These are phyloP conservation scores for Chanos chanos DNA, from an alignment of 2,797 vertebrate species.

Conservation along the genomic window DNA sequence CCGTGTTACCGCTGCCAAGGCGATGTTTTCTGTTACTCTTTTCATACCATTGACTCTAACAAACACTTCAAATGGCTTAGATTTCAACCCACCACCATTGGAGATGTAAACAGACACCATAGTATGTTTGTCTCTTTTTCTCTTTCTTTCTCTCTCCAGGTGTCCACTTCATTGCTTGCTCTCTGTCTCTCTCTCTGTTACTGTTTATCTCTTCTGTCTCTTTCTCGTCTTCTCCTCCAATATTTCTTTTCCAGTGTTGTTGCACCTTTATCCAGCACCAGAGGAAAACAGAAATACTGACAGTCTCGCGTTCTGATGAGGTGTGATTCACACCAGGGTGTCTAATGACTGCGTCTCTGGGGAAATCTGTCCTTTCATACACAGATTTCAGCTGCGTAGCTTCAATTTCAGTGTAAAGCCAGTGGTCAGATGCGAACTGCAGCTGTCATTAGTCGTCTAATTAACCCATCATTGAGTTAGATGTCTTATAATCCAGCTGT, in stretches of 20 bases:
- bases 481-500: no score
- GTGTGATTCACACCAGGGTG: neutral
- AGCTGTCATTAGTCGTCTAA: no score
- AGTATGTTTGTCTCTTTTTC: slow-evolving; percentile 10
- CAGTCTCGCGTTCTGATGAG: neutral
- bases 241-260: neutral
- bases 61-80: neutral
- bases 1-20: slow-evolving; percentile 17
- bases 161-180: neutral
- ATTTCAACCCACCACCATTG: slow-evolving; percentile 5
- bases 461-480: no score
- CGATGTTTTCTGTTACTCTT: slow-evolving; percentile 5
- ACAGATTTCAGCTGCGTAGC: no score
- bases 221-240: neutral
- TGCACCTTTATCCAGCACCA: no score
- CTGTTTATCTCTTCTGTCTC: neutral
- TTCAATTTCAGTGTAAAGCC: no score
- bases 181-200: neutral
- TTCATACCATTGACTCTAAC: neutral
- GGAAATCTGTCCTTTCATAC: slow-evolving; percentile 1
- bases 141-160: neutral
- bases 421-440: no score
- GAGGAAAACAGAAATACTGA: no score
- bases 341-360: neutral
- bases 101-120: neutral